Percentiles rank a stretch among this genome's conserved stretches.
Conservation (phyloP, 1,140 invertebrate species). For the Diorhabda carinulata region DNA sequence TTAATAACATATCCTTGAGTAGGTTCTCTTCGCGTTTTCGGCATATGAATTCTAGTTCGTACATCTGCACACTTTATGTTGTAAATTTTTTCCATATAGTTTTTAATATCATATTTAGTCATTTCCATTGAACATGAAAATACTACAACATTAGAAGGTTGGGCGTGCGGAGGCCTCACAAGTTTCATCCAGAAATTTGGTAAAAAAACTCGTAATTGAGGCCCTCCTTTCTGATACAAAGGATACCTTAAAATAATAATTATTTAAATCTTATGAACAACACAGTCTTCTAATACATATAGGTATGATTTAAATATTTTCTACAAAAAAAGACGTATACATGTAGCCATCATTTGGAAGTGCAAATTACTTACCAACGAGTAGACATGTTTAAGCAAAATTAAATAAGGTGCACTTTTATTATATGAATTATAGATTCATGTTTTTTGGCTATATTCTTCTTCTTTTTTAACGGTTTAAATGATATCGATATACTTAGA, state of each 20-base stretch:
- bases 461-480: too few species aligned
- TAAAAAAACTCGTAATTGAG: conserved; percentile 82
- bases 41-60: conserved; percentile 65
- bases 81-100: conserved; percentile 95
- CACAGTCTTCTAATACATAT: too few species aligned
- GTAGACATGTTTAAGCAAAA: too few species aligned
- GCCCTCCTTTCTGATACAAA: conserved; percentile 81
- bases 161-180: conserved; percentile 60
- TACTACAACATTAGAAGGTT: conserved; percentile 70
- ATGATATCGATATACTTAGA: too few species aligned
- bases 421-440: too few species aligned
- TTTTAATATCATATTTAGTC: conserved; percentile 82
- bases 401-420: too few species aligned
- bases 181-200: conserved; percentile 95
- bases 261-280: too few species aligned
- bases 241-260: conserved; percentile 32
- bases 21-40: conserved; percentile 52
- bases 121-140: conserved; percentile 87
- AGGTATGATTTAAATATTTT: too few species aligned
- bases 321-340: too few species aligned
- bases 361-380: too few species aligned
- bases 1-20: conserved; percentile 65
- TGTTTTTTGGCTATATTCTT: too few species aligned
- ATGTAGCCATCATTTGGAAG: too few species aligned
- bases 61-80: conserved; percentile 69